phyloP scores from a whole-genome alignment of 37 sponge, comb jelly and placozoan species.

The Hexactinellida sp. region DNA sequence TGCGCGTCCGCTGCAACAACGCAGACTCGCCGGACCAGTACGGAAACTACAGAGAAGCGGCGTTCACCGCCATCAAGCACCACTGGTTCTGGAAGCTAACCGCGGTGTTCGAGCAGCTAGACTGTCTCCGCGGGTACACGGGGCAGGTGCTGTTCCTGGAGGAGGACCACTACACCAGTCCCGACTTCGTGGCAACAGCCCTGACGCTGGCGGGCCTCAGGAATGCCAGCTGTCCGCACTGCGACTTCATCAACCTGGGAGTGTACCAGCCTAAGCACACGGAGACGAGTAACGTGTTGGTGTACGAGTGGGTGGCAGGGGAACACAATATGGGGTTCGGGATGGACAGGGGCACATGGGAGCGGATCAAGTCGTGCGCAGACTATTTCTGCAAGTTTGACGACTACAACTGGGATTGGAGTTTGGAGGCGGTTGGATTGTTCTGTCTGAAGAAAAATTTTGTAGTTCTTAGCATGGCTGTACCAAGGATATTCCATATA shows the following conservation, averaged over 20 bases:
- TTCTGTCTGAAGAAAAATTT: constrained; percentile 30
- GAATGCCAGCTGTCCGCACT: constrained; percentile 23
- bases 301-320: constrained; percentile 45
- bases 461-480: constrained; percentile 28
- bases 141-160: constrained; percentile 64
- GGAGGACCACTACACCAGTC: constrained; percentile 73
- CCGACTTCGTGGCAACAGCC: constrained; percentile 48
- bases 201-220: constrained; percentile 28
- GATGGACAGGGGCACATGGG: constrained; percentile 53
- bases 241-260: constrained; percentile 62
- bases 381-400: constrained; percentile 64
- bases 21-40: constrained; percentile 57
- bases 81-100: constrained; percentile 97
- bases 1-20: constrained; percentile 37
- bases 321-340: constrained; percentile 83
- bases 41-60: constrained; percentile 73
- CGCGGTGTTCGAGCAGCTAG: constrained; percentile 53
- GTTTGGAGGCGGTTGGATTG: constrained; percentile 33
- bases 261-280: constrained; percentile 27
- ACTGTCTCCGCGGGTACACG: constrained; percentile 25
- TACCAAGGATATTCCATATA: constrained; percentile 59
- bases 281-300: neutral
- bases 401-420: constrained; percentile 94
- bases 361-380: constrained; percentile 33
- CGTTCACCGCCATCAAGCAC: constrained; percentile 64